Evolutionary conservation across 2,113 vertebrate genomes (phyloP), one percentile per base, ranked within the genome.

Genomic region (Merops nubicus): DNA sequence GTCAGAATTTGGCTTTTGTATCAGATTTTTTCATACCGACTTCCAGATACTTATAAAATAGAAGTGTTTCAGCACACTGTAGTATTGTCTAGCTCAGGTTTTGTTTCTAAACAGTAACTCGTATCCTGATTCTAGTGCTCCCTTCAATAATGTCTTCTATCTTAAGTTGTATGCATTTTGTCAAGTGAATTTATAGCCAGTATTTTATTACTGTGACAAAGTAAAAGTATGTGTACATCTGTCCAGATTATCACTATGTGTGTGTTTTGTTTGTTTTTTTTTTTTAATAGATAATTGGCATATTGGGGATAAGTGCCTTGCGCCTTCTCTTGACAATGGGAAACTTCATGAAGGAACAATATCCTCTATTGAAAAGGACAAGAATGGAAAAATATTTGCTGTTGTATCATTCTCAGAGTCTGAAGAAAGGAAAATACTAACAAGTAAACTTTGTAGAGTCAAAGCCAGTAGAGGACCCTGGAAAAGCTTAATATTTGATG

Each of bases 291-390:
- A 72, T 63, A 56, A n/a, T 20, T 98, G 98, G 98, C 50, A 13
- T 81, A 70, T 60, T 91, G 98, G 97, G 95, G 98, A 97, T 86
- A 95, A 96, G 47, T 99, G 98, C 95, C 97, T 99, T 86, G 98
- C 97, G n/a, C 98, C 98, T 76, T 95, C 94, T 94, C 90, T 91
- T 79, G 98, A 94, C 94, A 94, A 98, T 91, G 98, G 91, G 43
- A 88, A 97, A 34, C 93, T 98, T 84, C 94, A 67, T 91, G 98
- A 98, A 97, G 98, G 97, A 89, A 98, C 79, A 56, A 95, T 99
- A 95, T 98, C 97, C 31, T 98, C 97, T 86, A 74, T 98, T 45
- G 95, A 77, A 91, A 97, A 97, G 85, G 96, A 97, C 75, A 96
- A 98, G 87, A 74, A 92, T 82, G 96, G 94, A 85, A 94, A 97